These are phyloP conservation scores for Bombycilla garrulus DNA, from an alignment of 2,113 vertebrate species.

Conservation along the genomic window DNA sequence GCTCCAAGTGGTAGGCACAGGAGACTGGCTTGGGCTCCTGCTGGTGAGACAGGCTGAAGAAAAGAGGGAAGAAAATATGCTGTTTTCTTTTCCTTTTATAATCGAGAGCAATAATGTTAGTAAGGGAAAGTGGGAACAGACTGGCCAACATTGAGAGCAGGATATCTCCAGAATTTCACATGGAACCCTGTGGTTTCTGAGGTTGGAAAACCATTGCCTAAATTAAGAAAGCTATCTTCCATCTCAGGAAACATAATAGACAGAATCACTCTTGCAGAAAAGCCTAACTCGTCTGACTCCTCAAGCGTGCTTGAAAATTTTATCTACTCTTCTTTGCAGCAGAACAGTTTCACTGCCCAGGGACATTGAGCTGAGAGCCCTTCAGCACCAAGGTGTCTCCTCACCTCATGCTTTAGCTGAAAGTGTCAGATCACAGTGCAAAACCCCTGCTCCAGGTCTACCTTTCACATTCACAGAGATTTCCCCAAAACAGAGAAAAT, in stretches of 20 bases:
- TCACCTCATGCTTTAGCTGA: neutral
- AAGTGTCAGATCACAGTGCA: neutral
- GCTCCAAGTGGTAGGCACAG: neutral
- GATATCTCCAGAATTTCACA: neutral
- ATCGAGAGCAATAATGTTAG: neutral
- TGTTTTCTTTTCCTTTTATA: neutral
- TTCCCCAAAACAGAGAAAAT: neutral
- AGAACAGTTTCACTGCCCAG: neutral
- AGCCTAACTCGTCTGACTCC: neutral
- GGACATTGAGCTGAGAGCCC: neutral
- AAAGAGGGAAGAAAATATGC: neutral
- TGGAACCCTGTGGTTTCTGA: neutral
- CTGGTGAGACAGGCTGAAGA: neutral
- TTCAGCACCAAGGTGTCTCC: neutral
- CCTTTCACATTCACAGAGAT: neutral
- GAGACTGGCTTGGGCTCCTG: neutral
- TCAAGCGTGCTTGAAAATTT: neutral
- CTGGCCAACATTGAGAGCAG: neutral
- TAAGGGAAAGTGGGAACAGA: neutral
- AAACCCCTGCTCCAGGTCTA: neutral
- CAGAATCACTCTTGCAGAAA: neutral
- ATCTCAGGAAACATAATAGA: neutral
- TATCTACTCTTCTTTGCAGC: neutral
- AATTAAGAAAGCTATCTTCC: constrained; percentile 16
- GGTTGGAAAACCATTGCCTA: neutral